A percentile compares a stretch with the other conserved stretches of the same genome.
phyloP scores from a whole-genome alignment of 2,888 invertebrate species.

The Ormia ochracea region DNA sequence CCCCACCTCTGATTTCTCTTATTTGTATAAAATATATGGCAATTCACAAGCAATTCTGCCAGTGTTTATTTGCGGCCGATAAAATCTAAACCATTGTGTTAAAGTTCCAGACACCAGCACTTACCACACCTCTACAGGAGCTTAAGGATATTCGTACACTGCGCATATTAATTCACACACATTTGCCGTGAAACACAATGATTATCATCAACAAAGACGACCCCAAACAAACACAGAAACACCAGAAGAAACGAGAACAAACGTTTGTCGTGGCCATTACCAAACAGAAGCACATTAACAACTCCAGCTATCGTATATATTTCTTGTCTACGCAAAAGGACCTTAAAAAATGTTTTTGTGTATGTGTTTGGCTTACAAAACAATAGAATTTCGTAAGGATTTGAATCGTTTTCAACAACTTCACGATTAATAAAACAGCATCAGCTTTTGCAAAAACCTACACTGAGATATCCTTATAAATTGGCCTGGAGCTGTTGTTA shows the following conservation, averaged over 20 bases:
- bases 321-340: neutral
- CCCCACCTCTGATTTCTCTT: neutral
- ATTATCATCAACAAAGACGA: conserved; percentile 57
- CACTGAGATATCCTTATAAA: neutral
- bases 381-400: conserved; percentile 58
- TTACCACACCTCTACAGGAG: neutral
- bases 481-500: neutral
- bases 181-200: conserved; percentile 48
- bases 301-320: neutral
- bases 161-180: conserved; percentile 54
- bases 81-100: conserved; percentile 24
- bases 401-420: conserved; percentile 54
- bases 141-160: conserved; percentile 57
- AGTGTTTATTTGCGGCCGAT: conserved; percentile 13
- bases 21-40: neutral
- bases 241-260: neutral
- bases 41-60: neutral
- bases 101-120: conserved; percentile 23
- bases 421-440: conserved; percentile 46
- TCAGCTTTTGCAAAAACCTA: neutral
- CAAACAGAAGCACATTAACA: conserved; percentile 15
- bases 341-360: neutral
- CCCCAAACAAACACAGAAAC: conserved; percentile 9
- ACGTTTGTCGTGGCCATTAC: conserved; percentile 17
- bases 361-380: conserved; percentile 11